Base-by-base conservation (phyloP, 2,113 vertebrate species). In the Entelurus aequoreus region DNA sequence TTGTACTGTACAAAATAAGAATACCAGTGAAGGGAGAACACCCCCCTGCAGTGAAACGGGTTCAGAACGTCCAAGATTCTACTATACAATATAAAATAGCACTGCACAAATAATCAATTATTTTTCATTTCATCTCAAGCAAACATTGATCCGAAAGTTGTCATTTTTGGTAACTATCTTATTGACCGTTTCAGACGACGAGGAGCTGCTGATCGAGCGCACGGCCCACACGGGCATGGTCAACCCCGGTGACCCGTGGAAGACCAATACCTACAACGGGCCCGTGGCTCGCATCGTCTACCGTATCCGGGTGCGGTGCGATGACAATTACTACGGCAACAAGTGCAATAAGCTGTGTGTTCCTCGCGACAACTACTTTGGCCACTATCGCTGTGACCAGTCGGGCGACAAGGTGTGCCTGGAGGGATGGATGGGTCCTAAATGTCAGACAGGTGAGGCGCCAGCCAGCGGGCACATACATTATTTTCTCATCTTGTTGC, bases 321-420 rank as follows among this genome's bases (percentile, higher is more conserved):
- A 94, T 0, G 93, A 96, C 44, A 92, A 98, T 81, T 98, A 99
- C 87, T 99, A 96, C 60, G 91, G 96, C 57, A 85, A 86, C 60
- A 91, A 93, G 77, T 99, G 97, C 88, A 99, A 96, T 82, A 93
- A 96, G 77, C 93, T 96, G 76, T 99, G 97, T 52, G 90, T 93
- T 13, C 95, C 96, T 0, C 92, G 94, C 0, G 80, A 95, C 6
- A 94, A 99, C 88, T 98, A 97, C 80, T 95, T 98, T 0, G 97
- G 96, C 36, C 97, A 98, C 85, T 96, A 94, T 47, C 91, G 91
- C 0, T 99, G 97, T 5, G 96, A 98, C 69, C 88, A 91, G 56
- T 93, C 93, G 0, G 97, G 97, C 63, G 92, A 93, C 70, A 94
- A 91, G 81, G 91, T 93, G 70, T 99, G 97, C 81, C 90, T 98